Conservation (phyloP, 2,888 invertebrate genomes). For the Augochlorella aurata region DNA sequence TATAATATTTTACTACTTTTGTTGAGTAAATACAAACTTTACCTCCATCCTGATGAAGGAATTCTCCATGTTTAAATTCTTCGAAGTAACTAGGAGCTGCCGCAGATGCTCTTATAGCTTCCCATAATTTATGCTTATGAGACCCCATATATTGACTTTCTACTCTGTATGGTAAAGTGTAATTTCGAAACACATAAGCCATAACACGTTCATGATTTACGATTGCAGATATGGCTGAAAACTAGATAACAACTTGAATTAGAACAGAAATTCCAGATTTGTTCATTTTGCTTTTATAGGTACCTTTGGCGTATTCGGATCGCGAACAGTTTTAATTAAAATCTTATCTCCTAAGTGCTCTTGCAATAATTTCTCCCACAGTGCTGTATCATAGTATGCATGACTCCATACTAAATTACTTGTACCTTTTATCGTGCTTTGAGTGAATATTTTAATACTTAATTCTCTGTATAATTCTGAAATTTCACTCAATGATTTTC, state of each 20-base stretch:
- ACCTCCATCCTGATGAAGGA: slow-evolving; percentile 86
- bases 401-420: slow-evolving; percentile 92
- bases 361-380: slow-evolving; percentile 91
- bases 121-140: slow-evolving; percentile 88
- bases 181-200: slow-evolving; percentile 93
- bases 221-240: slow-evolving; percentile 90
- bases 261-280: neutral
- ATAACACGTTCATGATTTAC: slow-evolving; percentile 89
- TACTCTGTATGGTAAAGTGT: slow-evolving; percentile 87
- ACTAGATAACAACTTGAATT: slow-evolving; percentile 80
- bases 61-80: slow-evolving; percentile 88
- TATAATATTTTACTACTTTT: neutral
- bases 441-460: slow-evolving; percentile 87
- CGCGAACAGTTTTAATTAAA: slow-evolving; percentile 85
- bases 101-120: slow-evolving; percentile 93
- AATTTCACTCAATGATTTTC: slow-evolving; percentile 85
- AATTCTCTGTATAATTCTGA: slow-evolving; percentile 85
- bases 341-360: slow-evolving; percentile 85
- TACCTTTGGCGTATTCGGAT: slow-evolving; percentile 84
- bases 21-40: slow-evolving; percentile 38
- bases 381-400: slow-evolving; percentile 92
- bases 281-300: neutral
- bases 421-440: slow-evolving; percentile 87
- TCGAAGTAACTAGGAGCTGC: slow-evolving; percentile 96
- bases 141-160: slow-evolving; percentile 89